A percentile compares a stretch with the other conserved stretches of the same genome.
Evolutionary conservation across 2,888 invertebrate genomes (phyloP).

Genomic region (Poecilobothrus nobilitatus): DNA sequence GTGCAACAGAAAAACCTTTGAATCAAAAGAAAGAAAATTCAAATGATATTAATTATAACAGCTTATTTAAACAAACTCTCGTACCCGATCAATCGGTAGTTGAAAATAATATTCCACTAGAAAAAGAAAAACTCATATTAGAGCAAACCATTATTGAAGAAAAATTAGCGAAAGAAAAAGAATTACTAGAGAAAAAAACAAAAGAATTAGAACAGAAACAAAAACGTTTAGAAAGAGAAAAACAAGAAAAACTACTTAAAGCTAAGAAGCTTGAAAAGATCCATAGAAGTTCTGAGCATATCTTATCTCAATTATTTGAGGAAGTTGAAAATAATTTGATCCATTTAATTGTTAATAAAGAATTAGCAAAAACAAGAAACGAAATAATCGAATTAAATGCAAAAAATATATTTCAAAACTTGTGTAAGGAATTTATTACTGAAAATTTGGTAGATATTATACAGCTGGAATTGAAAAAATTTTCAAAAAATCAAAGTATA

Average conservation of each 20-base stretch:
- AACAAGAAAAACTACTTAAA: conserved; percentile 23
- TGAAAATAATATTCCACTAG: too few relatives aligned
- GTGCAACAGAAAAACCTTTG: too few relatives aligned
- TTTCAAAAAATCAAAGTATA: conserved; percentile 34
- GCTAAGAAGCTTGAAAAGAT: conserved; percentile 21
- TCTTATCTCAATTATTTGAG: conserved; percentile 19
- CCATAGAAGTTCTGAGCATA: background rate
- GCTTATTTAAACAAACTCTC: too few relatives aligned
- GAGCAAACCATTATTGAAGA: too few relatives aligned
- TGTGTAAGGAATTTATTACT: conserved; percentile 23
- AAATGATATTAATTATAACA: too few relatives aligned
- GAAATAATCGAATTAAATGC: background rate
- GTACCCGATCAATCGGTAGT: too few relatives aligned
- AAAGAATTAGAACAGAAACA: too few relatives aligned
- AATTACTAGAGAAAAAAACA: too few relatives aligned
- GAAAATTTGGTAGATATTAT: conserved; percentile 30
- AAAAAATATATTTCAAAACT: background rate
- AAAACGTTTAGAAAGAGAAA: conserved; percentile 10
- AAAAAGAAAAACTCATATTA: too few relatives aligned
- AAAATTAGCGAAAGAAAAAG: too few relatives aligned
- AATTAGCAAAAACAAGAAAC: background rate
- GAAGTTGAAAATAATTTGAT: conserved; percentile 23
- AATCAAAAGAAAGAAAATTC: too few relatives aligned
- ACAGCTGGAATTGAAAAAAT: conserved; percentile 35
- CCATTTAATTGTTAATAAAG: background rate